phyloP scores from a whole-genome alignment of 2,888 invertebrate species.

The Thyatira batis region DNA sequence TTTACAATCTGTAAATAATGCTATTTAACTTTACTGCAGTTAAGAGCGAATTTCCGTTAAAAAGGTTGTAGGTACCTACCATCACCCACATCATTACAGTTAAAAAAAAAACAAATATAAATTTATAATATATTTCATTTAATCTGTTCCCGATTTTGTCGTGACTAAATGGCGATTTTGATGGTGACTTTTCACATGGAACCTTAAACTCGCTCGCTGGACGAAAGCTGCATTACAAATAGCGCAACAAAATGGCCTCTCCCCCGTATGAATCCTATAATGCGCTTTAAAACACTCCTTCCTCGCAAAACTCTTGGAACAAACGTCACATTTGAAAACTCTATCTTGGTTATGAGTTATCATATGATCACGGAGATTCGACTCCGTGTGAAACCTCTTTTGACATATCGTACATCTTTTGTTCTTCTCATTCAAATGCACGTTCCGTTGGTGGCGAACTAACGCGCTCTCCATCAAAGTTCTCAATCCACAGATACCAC shows the following conservation, averaged over 20 bases:
- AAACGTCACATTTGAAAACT: slow-evolving; percentile 26
- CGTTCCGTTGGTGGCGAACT: slow-evolving; percentile 35
- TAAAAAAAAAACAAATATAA: no score
- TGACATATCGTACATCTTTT: slow-evolving; percentile 30
- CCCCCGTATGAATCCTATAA: slow-evolving; percentile 30
- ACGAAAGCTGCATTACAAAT: slow-evolving; percentile 23
- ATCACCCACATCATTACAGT: no score
- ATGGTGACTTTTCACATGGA: slow-evolving; percentile 26
- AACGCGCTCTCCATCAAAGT: slow-evolving; percentile 21
- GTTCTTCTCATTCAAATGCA: slow-evolving; percentile 37
- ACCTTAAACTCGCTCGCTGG: slow-evolving; percentile 29
- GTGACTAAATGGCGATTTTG: background rate
- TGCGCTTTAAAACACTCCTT: slow-evolving; percentile 23
- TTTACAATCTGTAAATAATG: no score
- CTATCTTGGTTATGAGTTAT: slow-evolving; percentile 29
- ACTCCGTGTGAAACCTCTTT: slow-evolving; percentile 36
- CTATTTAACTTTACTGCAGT: no score
- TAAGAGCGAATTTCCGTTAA: no score
- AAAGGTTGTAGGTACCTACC: no score
- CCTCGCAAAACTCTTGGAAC: slow-evolving; percentile 19
- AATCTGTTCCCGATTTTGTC: background rate
- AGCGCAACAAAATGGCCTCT: slow-evolving; percentile 21
- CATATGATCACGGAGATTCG: slow-evolving; percentile 36
- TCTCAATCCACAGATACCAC: slow-evolving; percentile 33
- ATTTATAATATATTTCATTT: no score